Conservation (phyloP, 2,888 invertebrate species). For the Hypena proboscidalis region DNA sequence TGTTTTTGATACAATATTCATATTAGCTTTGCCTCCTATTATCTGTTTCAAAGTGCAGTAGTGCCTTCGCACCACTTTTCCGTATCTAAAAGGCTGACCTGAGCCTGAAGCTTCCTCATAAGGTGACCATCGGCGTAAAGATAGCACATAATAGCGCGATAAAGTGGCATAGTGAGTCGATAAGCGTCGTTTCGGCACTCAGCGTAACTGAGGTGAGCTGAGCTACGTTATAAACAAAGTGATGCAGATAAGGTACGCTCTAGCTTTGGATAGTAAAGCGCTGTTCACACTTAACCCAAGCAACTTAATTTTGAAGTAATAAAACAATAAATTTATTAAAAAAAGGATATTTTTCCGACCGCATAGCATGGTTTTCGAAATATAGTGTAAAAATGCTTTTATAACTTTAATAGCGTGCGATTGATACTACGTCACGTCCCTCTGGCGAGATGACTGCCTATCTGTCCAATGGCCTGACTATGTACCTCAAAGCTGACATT, state of each 20-base stretch:
- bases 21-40: too few relatives aligned
- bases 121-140: slow-evolving; percentile 7
- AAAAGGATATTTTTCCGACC: neutral
- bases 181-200: slow-evolving; percentile 36
- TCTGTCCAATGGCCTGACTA: too few relatives aligned
- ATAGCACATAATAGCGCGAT: slow-evolving; percentile 25
- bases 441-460: too few relatives aligned
- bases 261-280: slow-evolving; percentile 18
- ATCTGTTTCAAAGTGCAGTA: too few relatives aligned
- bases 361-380: too few relatives aligned
- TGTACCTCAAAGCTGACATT: too few relatives aligned
- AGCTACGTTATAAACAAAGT: slow-evolving; percentile 52
- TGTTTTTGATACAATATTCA: too few relatives aligned
- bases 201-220: slow-evolving; percentile 32
- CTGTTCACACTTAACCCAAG: slow-evolving; percentile 25
- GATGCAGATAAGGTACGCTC: slow-evolving; percentile 38
- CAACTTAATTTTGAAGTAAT: neutral
- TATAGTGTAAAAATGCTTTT: too few relatives aligned
- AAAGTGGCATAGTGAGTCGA: slow-evolving; percentile 31
- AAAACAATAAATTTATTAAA: neutral
- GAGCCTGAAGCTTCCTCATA: neutral
- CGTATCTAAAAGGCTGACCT: neutral
- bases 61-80: neutral
- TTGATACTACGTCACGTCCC: too few relatives aligned
- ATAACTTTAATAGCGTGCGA: too few relatives aligned